phyloP scores from a whole-genome alignment of 2,888 invertebrate genomes.

The Yponomeuta malinellus region DNA sequence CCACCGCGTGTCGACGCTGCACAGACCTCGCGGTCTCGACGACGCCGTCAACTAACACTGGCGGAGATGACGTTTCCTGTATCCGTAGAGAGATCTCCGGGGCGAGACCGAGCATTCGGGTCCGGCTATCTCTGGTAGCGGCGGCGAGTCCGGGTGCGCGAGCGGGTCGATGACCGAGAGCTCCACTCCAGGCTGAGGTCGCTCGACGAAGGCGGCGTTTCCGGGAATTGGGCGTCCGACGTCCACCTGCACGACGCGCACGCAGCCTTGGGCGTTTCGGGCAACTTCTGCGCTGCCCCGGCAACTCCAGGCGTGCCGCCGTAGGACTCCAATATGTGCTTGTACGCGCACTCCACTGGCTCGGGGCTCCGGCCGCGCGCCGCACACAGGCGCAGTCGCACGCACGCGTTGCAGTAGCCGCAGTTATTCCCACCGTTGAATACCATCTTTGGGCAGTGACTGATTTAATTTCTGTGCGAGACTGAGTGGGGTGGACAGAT shows the following conservation, averaged over 20 bases:
- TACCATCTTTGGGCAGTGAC: conserved; percentile 14
- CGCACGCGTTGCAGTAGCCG: conserved; percentile 67
- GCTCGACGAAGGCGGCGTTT: conserved; percentile 61
- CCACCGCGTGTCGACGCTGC: neutral
- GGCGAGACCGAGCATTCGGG: neutral
- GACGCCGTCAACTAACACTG: conserved; percentile 6
- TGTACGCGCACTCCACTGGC: conserved; percentile 65
- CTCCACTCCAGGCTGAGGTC: conserved; percentile 68
- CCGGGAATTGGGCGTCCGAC: conserved; percentile 66
- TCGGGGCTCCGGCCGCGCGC: conserved; percentile 64
- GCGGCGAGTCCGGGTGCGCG: conserved; percentile 51
- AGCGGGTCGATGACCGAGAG: conserved; percentile 52
- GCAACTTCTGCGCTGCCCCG: conserved; percentile 38
- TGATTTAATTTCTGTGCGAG: conserved; percentile 23
- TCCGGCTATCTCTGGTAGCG: conserved; percentile 56
- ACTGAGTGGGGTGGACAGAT: conserved; percentile 38
- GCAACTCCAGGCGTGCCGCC: conserved; percentile 26
- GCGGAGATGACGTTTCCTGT: neutral
- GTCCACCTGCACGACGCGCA: conserved; percentile 69
- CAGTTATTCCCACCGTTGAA: conserved; percentile 61
- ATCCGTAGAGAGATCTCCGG: neutral
- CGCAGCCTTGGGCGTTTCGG: conserved; percentile 46
- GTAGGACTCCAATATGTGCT: conserved; percentile 68
- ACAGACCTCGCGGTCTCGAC: conserved; percentile 12
- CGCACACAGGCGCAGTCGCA: conserved; percentile 55